These are phyloP conservation scores for Danaus melanippus DNA, from an alignment of 1,140 invertebrate species.

Conservation along the genomic window DNA sequence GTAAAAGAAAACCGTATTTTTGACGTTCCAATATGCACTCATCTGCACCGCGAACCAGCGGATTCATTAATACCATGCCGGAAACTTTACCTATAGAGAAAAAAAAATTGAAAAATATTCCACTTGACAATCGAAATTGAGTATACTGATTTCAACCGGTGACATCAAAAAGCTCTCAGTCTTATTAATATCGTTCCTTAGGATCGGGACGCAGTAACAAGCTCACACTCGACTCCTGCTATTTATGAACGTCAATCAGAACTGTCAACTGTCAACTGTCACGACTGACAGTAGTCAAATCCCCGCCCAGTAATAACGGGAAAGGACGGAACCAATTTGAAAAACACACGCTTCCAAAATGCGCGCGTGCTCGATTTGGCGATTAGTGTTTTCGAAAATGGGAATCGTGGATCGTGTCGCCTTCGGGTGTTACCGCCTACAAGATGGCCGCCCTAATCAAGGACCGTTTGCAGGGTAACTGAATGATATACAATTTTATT, in stretches of 20 bases:
- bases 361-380: conserved; percentile 60
- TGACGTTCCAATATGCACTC: conserved; percentile 71
- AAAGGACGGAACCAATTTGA: conserved; percentile 63
- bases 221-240: conserved; percentile 56
- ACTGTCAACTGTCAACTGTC: conserved; percentile 66
- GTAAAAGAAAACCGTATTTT: conserved; percentile 66
- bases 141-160: conserved; percentile 12
- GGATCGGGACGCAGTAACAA: conserved; percentile 47
- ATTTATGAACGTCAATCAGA: conserved; percentile 66
- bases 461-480: conserved; percentile 51
- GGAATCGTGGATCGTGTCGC: conserved; percentile 64
- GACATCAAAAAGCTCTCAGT: conserved; percentile 53
- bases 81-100: conserved; percentile 32
- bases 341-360: conserved; percentile 60
- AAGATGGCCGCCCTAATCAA: conserved; percentile 68
- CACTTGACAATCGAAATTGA: conserved; percentile 26
- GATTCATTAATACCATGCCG: conserved; percentile 59
- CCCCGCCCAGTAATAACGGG: conserved; percentile 54
- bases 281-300: conserved; percentile 66
- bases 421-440: conserved; percentile 60
- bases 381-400: conserved; percentile 70
- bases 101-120: conserved; percentile 21
- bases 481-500: conserved; percentile 71
- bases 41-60: conserved; percentile 42
- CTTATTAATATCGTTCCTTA: conserved; percentile 58